Evolutionary conservation across 2,797 vertebrate genomes (phyloP), one percentile per base, ranked within the genome.

Genomic region (Dryobates pubescens): DNA sequence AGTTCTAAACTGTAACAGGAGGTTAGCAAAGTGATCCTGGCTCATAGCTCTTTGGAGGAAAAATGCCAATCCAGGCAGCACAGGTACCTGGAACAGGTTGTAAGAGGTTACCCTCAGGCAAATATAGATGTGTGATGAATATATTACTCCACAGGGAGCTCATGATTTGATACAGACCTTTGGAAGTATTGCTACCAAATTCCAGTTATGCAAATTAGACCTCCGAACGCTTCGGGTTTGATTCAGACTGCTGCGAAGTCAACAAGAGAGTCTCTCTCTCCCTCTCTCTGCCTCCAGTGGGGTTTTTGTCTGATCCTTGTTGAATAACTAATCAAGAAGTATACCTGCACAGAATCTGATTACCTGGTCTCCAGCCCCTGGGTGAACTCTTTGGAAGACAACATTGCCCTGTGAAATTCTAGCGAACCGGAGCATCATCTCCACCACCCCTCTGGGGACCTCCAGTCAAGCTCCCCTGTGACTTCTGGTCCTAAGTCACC

Each of bases 281-380:
- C 17, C 49, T 74, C 88, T 75, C 72, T 85, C 74, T 74, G 80
- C 27, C 27, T 90, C 81, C 72, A 86, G 77, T 74, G 82, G 30
- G 45, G 4, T 82, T 90, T 86, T 86, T 62, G 80, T 82, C 45
- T 45, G 75, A 82, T 82, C 58, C 62, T 80, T 88, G 79, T 74
- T 88, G 72, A 95, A 95, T 77, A 91, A 95, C 57, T 47, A 92
- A 88, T 84, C 74, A 85, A 82, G 86, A 77, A 82, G 7, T 80
- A 79, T 95, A 90, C 54, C 71, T 17, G 27, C 38, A 69, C 7
- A 62, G 83, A 86, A 94, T 88, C 69, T 65, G 88, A 88, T 95
- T 86, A 83, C 82, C 73, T 88, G 51, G n/a, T 70, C 77, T 95
- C 38, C 63, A 91, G 63, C 80, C 53, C 78, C 67, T 91, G 74